Conservation (phyloP, 2,113 vertebrate genomes). For the Istiophorus platypterus region DNA sequence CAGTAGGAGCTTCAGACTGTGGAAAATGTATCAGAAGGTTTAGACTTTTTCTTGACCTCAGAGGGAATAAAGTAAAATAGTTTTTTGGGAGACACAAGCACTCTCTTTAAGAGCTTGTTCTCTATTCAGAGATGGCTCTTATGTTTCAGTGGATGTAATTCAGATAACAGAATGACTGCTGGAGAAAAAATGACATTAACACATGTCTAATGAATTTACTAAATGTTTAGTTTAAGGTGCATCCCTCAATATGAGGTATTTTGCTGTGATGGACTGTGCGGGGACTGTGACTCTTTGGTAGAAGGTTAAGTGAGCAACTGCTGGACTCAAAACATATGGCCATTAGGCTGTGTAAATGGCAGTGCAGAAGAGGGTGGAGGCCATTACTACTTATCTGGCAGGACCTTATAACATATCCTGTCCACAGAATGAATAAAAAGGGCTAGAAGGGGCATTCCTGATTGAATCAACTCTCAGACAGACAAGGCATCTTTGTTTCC, state of each 20-base stretch:
- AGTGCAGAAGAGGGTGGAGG: conserved; percentile 46
- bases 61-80: not conserved
- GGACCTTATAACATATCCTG: conserved; percentile 44
- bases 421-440: conserved; percentile 46
- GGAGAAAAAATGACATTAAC: not conserved
- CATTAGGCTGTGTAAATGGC: conserved; percentile 61
- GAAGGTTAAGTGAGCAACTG: conserved; percentile 76
- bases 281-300: conserved; percentile 42
- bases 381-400: conserved; percentile 67
- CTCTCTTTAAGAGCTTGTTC: not conserved
- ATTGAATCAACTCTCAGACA: conserved; percentile 37
- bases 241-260: conserved; percentile 45
- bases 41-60: not conserved
- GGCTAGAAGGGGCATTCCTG: conserved; percentile 1
- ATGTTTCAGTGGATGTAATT: not conserved
- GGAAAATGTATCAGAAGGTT: not conserved
- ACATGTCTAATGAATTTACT: not conserved
- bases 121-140: not conserved
- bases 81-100: conserved; percentile 4
- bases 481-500: conserved; percentile 42
- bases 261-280: conserved; percentile 55
- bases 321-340: conserved; percentile 71
- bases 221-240: conserved; percentile 14
- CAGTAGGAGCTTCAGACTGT: not conserved
- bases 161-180: not conserved